Evolutionary conservation across 2,797 vertebrate genomes (phyloP), one percentile per base, ranked within the genome.

Genomic region (Okamejei kenojei): DNA sequence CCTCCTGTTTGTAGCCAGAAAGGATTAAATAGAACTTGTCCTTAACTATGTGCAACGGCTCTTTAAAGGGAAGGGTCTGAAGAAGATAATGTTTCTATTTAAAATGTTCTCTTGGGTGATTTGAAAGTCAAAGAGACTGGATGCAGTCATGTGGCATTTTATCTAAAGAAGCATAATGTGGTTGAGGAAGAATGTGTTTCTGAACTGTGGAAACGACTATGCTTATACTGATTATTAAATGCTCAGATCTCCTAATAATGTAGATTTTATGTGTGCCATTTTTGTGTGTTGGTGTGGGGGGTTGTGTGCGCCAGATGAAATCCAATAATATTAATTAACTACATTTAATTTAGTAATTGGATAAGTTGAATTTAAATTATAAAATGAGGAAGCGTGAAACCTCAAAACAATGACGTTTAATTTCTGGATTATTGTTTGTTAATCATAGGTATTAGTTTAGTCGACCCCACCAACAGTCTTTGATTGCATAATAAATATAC

Each of bases 311-410:
- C 45, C 5, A 19, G 19, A 45, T 54, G n/a, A 78, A 78, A 78
- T 78, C 1, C n/a, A 78, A 58, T 71, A 26, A 19, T 17, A n/a
- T 92, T 74, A 91, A 54, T 19, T 91, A 10, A 7, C 35, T 73
- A 35, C 1, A 19, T 92, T 76, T 76, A 38, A 73, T 29, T 92
- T 74, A 10, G 29, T 38, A 15, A 13, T 74, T 92, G 19, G 88
- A 54, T 76, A 76, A 92, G 26, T 92, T 76, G 4, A 74, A 92
- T 92, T 73, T 92, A 76, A 92, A 92, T 73, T 92, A n/a, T 54
- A 76, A 58, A 71, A 74, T 54, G 9, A 92, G 73, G 73, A 76
- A n/a, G 4, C 76, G 17, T 58, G 4, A 58, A 74, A 74, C 54
- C 10, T 54, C 29, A 38, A 92, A 76, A 92, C 10, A 91, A 13